A percentile compares a stretch with the other conserved stretches of the same genome.
Evolutionary conservation across 2,797 vertebrate species (phyloP).

Genomic region (Gobio occitaniae): DNA sequence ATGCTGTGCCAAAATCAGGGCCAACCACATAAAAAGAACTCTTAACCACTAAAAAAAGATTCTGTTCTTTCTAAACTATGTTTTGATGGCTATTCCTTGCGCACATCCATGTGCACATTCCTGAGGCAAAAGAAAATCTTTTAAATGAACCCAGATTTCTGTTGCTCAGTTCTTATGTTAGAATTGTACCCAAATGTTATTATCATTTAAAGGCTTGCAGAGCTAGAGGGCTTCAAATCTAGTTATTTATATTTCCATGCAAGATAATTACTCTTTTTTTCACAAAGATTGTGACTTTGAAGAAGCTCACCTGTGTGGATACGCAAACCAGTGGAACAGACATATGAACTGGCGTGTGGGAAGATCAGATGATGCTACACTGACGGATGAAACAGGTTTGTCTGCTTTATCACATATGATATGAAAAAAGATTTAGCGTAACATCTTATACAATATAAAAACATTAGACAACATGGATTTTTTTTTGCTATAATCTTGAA

Average conservation of each 20-base stretch:
- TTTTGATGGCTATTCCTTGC: background rate
- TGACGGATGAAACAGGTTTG: conserved; percentile 81
- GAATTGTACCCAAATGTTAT: background rate
- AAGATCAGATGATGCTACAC: conserved; percentile 85
- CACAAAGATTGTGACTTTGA: conserved; percentile 91
- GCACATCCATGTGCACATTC: background rate
- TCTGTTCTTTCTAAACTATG: background rate
- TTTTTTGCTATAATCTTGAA: background rate
- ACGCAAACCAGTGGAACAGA: conserved; percentile 90
- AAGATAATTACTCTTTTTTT: background rate
- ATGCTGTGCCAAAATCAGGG: background rate
- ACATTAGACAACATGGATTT: background rate
- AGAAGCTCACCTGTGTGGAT: conserved; percentile 94
- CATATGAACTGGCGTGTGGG: conserved; percentile 96
- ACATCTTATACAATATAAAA: background rate
- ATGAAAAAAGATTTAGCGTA: background rate
- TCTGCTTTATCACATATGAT: background rate
- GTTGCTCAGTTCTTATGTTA: background rate
- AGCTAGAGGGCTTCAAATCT: background rate
- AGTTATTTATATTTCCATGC: background rate
- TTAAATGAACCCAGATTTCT: conserved; percentile 23
- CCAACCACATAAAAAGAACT: background rate
- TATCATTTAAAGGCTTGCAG: background rate
- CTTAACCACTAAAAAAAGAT: background rate
- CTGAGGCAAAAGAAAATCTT: background rate